phyloP scores from a whole-genome alignment of 1,140 invertebrate species.

The Muscidifurax raptorellus region DNA sequence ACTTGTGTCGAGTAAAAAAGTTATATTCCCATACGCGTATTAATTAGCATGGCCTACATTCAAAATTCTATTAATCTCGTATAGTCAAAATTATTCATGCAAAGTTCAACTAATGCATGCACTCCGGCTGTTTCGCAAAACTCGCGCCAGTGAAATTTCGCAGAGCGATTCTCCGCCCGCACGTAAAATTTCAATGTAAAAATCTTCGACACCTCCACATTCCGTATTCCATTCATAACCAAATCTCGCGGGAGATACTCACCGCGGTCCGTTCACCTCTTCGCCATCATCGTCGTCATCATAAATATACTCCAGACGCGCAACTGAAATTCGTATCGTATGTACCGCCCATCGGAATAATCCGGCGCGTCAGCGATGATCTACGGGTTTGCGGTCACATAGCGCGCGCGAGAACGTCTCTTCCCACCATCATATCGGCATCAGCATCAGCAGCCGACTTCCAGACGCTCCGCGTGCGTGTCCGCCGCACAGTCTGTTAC shows the following conservation, averaged over 20 bases:
- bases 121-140: too few relatives aligned
- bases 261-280: background rate
- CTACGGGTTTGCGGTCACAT: background rate
- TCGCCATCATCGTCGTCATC: background rate
- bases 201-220: too few relatives aligned
- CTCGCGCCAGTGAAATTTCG: too few relatives aligned
- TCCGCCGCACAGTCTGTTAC: slow-evolving; percentile 18
- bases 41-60: too few relatives aligned
- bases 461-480: slow-evolving; percentile 2
- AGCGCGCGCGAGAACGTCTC: background rate
- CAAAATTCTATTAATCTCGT: too few relatives aligned
- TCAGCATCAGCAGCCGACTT: background rate
- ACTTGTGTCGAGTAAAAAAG: too few relatives aligned
- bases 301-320: too few relatives aligned
- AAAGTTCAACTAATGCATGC: too few relatives aligned
- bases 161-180: too few relatives aligned
- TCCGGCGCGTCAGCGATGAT: background rate
- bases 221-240: background rate
- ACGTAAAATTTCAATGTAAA: too few relatives aligned
- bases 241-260: background rate
- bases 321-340: background rate
- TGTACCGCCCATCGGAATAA: background rate
- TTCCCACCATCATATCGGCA: background rate
- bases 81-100: too few relatives aligned
- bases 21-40: too few relatives aligned